Conservation (phyloP, 1,140 invertebrate genomes). For the Pseudomyrmex flavicornis region DNA sequence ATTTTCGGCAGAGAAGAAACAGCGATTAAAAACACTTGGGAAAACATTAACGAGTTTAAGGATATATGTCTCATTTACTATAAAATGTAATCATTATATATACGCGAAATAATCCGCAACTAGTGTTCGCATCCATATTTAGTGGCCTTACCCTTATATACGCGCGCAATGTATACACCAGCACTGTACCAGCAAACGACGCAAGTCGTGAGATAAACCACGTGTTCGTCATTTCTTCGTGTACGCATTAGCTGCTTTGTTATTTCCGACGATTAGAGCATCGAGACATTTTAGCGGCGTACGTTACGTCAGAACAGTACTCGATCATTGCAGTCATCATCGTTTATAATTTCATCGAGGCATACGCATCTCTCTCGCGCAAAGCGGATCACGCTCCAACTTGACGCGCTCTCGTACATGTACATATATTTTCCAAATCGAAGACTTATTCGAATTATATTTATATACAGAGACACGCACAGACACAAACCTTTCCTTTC, state of each 20-base stretch:
- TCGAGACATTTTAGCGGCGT: conserved; percentile 15
- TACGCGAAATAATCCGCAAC: no score
- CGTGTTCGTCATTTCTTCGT: conserved; percentile 18
- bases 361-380: conserved; percentile 4
- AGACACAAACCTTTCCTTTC: conserved; percentile 57
- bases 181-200: conserved; percentile 12
- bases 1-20: no score
- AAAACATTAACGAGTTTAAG: no score
- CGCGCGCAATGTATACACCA: background rate
- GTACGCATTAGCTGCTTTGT: conserved; percentile 24
- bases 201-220: background rate
- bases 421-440: no score
- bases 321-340: conserved; percentile 15
- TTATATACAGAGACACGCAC: conserved; percentile 69
- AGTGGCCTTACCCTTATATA: no score
- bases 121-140: no score
- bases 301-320: conserved; percentile 2
- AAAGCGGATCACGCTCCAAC: conserved; percentile 15
- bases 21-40: no score
- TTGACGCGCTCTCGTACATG: conserved; percentile 34
- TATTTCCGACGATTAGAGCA: conserved; percentile 52
- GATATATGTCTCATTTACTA: no score
- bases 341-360: conserved; percentile 22
- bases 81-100: no score
- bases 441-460: conserved; percentile 23